Base-by-base conservation (phyloP, 2,888 invertebrate genomes). In the Keiferia lycopersicella region DNA sequence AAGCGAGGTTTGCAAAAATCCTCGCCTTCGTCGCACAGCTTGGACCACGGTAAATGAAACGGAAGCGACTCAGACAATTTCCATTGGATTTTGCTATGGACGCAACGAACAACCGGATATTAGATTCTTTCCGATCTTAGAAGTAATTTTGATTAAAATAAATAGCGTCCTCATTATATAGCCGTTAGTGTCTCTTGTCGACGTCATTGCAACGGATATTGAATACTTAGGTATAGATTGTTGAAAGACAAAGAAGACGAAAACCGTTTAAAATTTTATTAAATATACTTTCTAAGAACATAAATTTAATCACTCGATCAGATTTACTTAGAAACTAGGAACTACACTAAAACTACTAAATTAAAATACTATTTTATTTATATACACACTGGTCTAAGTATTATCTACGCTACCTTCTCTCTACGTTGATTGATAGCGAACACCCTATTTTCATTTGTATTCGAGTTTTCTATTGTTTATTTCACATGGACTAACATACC, bases 1-100 rank as follows among this genome's bases (percentile, higher is more conserved):
- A 60, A 26, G 26, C 39, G 60, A 26, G 22, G 45, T 26, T 34
- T 22, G 45, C 60, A 60, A 60, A 60, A 60, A 60, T 60, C 34
- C 34, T 34, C 34, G 34, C 34, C 10, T 34, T 34, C 45, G 60
- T 60, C 45, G 20, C 39, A 38, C 39, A 38, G 58, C 18, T 22
- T n/a, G 41, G 39, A 45, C 26, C 26, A 1, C 45, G 45, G n/a
- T 58, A 58, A 60, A 60, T 60, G 60, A 60, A 60, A 60, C 20
- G 41, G 39, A 45, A 60, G 22, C 39, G 26, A n/a, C 60, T 39
- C 38, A 38, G 41, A 41, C 45, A 14, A 60, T 60, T 45, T 60
- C 34, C 39, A 60, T 14, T 20, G 11, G 34, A 57, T 38, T 57
- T 56, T 56, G 26, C 30, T 56, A 56, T 34, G 30, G 16, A 56